Percentiles rank a stretch among this genome's conserved stretches.
These are phyloP conservation scores for Triops cancriformis DNA, from an alignment of 1,140 invertebrate genomes.

Conservation along the genomic window DNA sequence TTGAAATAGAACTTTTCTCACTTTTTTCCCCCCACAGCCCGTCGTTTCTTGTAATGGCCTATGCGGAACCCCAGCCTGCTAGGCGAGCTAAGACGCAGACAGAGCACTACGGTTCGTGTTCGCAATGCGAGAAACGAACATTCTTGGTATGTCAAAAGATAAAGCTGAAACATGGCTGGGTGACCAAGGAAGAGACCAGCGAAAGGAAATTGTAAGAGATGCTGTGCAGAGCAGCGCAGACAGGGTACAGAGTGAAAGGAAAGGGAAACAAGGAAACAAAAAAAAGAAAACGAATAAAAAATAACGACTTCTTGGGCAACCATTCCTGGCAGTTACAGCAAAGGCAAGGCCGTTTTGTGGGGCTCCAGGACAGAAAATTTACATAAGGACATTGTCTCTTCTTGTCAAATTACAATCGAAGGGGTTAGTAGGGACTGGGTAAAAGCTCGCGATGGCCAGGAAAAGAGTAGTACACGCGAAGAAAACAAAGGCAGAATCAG, in stretches of 20 bases:
- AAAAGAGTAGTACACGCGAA: neutral
- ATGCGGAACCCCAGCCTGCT: neutral
- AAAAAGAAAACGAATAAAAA: neutral
- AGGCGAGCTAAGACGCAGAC: neutral
- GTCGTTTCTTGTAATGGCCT: conserved; percentile 10
- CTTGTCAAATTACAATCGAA: conserved; percentile 14
- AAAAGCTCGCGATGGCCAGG: neutral
- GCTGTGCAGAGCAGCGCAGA: neutral
- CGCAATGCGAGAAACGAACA: conserved; percentile 7
- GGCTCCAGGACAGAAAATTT: neutral
- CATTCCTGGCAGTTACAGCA: conserved; percentile 4
- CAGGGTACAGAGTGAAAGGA: neutral
- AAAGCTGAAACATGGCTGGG: conserved; percentile 12
- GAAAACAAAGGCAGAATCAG: neutral
- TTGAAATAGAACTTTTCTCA: neutral
- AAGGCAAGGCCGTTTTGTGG: conserved; percentile 4
- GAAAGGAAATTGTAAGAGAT: conserved; percentile 6
- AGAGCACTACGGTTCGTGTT: conserved; percentile 12
- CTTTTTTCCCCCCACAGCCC: neutral
- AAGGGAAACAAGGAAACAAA: neutral
- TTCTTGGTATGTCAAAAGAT: conserved; percentile 14
- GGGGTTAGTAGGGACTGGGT: neutral
- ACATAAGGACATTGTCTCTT: conserved; percentile 6
- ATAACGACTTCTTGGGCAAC: conserved; percentile 3
- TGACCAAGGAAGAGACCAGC: neutral